Conservation (phyloP, 2,797 vertebrate genomes). For the Phataginus tetradactyla region DNA sequence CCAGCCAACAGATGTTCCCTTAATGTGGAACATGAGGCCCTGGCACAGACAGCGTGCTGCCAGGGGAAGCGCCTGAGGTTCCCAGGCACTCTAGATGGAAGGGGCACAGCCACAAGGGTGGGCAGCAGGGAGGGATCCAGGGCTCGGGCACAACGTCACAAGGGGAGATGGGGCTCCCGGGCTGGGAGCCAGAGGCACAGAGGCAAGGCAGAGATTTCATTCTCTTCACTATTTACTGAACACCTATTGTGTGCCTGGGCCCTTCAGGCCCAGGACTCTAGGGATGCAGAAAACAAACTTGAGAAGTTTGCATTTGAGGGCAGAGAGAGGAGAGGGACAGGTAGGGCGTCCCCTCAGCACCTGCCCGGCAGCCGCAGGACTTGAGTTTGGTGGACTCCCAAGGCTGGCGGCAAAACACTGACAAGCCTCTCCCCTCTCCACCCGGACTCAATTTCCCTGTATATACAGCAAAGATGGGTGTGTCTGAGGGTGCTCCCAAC, state of each 20-base stretch:
- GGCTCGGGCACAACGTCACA: background rate
- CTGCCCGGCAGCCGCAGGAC: background rate
- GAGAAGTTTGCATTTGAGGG: background rate
- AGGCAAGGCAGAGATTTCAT: background rate
- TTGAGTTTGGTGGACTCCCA: background rate
- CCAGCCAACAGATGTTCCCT: slow-evolving; percentile 49
- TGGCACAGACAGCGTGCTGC: background rate
- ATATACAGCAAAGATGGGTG: background rate
- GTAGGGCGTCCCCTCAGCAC: too few relatives aligned
- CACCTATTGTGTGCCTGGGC: too few relatives aligned
- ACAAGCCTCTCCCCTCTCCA: background rate
- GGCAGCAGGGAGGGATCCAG: background rate
- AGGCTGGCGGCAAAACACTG: background rate
- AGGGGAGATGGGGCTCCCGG: slow-evolving; percentile 72
- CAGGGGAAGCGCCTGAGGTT: background rate
- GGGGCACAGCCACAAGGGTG: background rate
- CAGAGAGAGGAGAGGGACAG: background rate
- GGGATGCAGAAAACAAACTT: background rate
- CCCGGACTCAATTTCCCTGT: background rate
- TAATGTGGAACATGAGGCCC: slow-evolving; percentile 13
- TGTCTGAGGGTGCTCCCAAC: background rate
- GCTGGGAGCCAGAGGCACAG: background rate
- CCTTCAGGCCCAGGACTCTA: background rate
- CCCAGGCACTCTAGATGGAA: background rate
- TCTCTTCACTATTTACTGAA: background rate